phyloP scores from a whole-genome alignment of 2,888 invertebrate genomes.

The Philereme transversata region DNA sequence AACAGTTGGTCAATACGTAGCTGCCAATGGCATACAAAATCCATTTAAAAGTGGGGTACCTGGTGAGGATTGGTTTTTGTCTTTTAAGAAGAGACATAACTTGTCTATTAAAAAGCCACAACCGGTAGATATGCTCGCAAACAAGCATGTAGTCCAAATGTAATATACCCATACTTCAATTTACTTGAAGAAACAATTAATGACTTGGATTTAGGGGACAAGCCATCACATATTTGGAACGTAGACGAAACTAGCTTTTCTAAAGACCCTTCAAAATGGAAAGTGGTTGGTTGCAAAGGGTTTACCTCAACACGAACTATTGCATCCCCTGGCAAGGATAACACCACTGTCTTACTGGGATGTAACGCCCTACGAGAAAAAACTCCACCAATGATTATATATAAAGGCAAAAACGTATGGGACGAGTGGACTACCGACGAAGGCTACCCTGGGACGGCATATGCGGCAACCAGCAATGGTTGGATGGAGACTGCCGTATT shows the following conservation, averaged over 20 bases:
- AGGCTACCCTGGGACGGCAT: constrained; percentile 41
- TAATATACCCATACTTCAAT: constrained; percentile 38
- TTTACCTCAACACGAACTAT: constrained; percentile 37
- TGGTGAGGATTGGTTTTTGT: constrained; percentile 19
- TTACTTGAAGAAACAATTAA: constrained; percentile 32
- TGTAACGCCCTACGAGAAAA: constrained; percentile 42
- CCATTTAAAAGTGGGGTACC: constrained; percentile 43
- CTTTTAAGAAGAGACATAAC: constrained; percentile 41
- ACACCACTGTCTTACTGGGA: constrained; percentile 21
- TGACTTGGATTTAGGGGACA: constrained; percentile 31
- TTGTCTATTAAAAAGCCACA: constrained; percentile 57
- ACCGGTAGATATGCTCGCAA: constrained; percentile 45
- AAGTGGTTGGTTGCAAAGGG: constrained; percentile 38
- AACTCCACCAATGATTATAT: constrained; percentile 42
- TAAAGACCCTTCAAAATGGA: constrained; percentile 29
- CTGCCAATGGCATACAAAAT: constrained; percentile 40
- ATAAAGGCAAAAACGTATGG: constrained; percentile 41
- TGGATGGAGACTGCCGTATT: constrained; percentile 45
- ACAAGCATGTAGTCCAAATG: constrained; percentile 35
- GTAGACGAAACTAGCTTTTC: constrained; percentile 25
- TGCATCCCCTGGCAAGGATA: constrained; percentile 38
- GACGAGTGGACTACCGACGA: constrained; percentile 31
- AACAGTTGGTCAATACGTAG: constrained; percentile 43
- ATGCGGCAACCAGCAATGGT: constrained; percentile 35
- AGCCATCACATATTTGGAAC: constrained; percentile 28